Evolutionary conservation across 92 coral and sea anemone genomes (phyloP), one percentile per base, ranked within the genome.

Genomic region (Scolanthus callimorphus): DNA sequence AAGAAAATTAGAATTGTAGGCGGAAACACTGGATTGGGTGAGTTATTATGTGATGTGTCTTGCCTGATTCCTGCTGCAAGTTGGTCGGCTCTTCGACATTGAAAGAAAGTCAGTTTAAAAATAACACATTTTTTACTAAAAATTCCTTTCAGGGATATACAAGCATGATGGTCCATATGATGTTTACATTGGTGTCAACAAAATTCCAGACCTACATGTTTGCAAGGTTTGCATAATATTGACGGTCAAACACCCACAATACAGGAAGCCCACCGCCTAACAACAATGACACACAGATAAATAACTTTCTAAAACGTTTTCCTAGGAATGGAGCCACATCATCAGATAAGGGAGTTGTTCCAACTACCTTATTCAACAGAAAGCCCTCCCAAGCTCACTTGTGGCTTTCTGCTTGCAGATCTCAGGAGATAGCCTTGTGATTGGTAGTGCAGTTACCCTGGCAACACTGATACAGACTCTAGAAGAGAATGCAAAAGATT

Each of bases 391-490:
- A n/a, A n/a, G n/a, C n/a, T n/a, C n/a, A n/a, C n/a, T n/a, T n/a
- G n/a, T n/a, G n/a, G n/a, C n/a, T n/a, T 21, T 46, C 29, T 8
- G 28, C 25, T n/a, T 4, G 11, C 44, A 82, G 89, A 60, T 66
- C 10, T 45, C 67, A 11, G 34, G 26, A 10, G 66, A 70, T 26
- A 30, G 78, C 38, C 43, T 90, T 56, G 60, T 58, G 11, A 71
- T 90, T 57, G 95, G 97, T 51, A 82, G 75, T 27, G 82, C 84
- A 20, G 79, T 90, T 22, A 47, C 97, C 1, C 67, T 90, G 21
- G 70, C 71, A 62, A 45, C 74, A 17, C 59, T 90, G 48, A 73
- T 78, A 34, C 51, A 27, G 43, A 71, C 71, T 19, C 63, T 90
- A 53, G 88, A 56, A 56, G 53, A 63, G n/a, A 38, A 77, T 54